phyloP scores from a whole-genome alignment of 2,113 vertebrate genomes.

The Silurus meridionalis region DNA sequence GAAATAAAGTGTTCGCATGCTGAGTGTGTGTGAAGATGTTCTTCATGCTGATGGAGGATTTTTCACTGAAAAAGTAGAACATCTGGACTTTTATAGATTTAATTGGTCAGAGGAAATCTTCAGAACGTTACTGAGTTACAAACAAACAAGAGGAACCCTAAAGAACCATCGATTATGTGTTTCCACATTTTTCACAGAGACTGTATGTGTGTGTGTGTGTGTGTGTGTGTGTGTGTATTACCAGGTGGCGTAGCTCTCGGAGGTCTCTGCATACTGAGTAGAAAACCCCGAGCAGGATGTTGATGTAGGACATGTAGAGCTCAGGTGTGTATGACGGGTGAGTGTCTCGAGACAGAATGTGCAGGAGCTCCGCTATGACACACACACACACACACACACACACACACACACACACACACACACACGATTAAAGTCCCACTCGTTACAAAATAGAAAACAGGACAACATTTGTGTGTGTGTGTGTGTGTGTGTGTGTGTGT shows the following conservation, averaged over 20 bases:
- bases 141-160: too few species aligned
- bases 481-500: background rate
- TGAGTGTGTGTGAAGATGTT: background rate
- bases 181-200: too few species aligned
- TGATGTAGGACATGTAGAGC: slow-evolving; percentile 91
- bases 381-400: slow-evolving; percentile 13
- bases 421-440: background rate
- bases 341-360: slow-evolving; percentile 84
- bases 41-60: too few species aligned
- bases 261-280: slow-evolving; percentile 93
- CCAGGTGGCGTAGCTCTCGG: slow-evolving; percentile 91
- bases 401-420: background rate
- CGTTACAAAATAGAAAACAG: slow-evolving; percentile 2
- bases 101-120: too few species aligned
- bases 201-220: background rate
- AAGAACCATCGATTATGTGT: too few species aligned
- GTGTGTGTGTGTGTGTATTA: slow-evolving; percentile 63
- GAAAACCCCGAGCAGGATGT: slow-evolving; percentile 96
- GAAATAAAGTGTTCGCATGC: too few species aligned
- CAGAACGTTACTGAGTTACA: too few species aligned
- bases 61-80: too few species aligned
- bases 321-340: slow-evolving; percentile 86
- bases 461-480: background rate
- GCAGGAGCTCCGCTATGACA: slow-evolving; percentile 83
- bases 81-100: too few species aligned